phyloP scores from a whole-genome alignment of 2,797 vertebrate genomes.

The Gambelia wislizenii region DNA sequence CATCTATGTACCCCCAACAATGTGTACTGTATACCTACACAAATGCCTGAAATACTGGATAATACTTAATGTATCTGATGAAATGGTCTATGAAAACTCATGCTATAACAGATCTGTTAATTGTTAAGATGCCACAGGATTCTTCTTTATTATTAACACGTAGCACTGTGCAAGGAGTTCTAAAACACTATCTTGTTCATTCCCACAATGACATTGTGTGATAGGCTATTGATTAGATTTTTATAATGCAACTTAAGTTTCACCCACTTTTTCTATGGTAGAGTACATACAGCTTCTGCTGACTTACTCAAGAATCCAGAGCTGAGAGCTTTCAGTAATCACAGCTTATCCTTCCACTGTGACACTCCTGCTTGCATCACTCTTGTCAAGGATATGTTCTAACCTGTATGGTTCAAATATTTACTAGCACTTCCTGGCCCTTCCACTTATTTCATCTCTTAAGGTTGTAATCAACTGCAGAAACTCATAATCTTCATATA shows the following conservation, averaged over 20 bases:
- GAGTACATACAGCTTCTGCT: not conserved
- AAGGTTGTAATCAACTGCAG: not conserved
- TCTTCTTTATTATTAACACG: no score
- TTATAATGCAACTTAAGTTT: not conserved
- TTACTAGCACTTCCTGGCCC: not conserved
- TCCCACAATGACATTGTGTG: not conserved
- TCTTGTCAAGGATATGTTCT: conserved; percentile 11
- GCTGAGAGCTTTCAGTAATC: not conserved
- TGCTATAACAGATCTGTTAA: no score
- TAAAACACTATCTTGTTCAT: not conserved
- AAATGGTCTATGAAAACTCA: no score
- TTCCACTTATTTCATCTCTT: conserved; percentile 20
- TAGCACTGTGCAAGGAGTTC: not conserved
- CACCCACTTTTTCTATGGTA: not conserved
- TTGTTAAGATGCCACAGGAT: no score
- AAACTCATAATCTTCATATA: conserved; percentile 16
- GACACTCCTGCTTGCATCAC: not conserved
- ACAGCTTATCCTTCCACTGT: not conserved
- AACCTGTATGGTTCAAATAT: not conserved
- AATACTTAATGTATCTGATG: no score
- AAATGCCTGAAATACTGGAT: no score
- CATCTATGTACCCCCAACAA: no score
- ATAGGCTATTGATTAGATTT: not conserved
- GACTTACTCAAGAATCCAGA: not conserved
- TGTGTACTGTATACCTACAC: no score